phyloP scores from a whole-genome alignment of 2,797 vertebrate genomes.

The Trichosurus vulpecula region DNA sequence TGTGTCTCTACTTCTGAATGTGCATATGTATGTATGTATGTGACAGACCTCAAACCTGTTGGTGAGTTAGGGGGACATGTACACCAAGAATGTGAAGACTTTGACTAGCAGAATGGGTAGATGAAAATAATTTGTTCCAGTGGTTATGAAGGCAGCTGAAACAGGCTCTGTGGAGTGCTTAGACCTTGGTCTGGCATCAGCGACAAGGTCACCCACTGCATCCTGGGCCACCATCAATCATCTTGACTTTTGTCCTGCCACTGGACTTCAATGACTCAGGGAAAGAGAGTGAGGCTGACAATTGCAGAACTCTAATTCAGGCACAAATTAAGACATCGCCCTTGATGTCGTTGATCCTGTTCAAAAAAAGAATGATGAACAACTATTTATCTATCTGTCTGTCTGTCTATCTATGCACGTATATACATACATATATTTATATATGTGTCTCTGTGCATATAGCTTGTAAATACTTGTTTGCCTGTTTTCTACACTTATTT shows the following conservation, averaged over 20 bases:
- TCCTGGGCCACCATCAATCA: neutral
- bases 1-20: neutral
- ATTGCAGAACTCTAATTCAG: neutral
- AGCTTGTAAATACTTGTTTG: neutral
- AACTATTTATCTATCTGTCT: too few species aligned
- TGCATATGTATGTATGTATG: too few species aligned
- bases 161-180: neutral
- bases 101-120: neutral
- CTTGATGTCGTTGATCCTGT: neutral
- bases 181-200: neutral
- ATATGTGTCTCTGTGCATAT: neutral
- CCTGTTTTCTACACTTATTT: neutral
- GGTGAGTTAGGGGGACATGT: neutral
- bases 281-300: neutral
- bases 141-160: neutral
- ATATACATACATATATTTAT: neutral
- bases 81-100: neutral
- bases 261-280: neutral
- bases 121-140: neutral
- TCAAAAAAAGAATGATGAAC: neutral
- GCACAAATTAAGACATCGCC: neutral
- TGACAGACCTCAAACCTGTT: neutral
- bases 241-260: neutral
- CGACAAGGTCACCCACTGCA: neutral
- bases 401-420: neutral